These are phyloP conservation scores for Perccottus glenii DNA, from an alignment of 2,113 vertebrate species.

Conservation along the genomic window DNA sequence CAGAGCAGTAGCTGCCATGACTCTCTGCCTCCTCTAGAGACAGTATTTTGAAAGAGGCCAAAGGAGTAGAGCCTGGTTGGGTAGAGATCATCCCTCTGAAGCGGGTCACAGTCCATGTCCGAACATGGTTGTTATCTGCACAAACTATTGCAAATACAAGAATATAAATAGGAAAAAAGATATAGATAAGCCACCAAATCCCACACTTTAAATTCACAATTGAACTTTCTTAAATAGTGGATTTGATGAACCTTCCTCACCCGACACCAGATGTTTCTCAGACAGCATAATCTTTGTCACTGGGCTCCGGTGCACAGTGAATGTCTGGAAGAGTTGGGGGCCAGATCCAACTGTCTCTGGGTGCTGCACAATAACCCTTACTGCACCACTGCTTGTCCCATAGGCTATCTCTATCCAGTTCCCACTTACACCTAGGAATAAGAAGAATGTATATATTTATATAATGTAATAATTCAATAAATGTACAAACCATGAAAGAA, in stretches of 20 bases:
- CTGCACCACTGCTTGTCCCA: conserved; percentile 94
- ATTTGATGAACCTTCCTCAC: conserved; percentile 67
- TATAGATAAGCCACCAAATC: background rate
- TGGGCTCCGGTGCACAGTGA: conserved; percentile 95
- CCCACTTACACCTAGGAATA: conserved; percentile 89
- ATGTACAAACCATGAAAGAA: too few species aligned
- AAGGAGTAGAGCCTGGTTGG: conserved; percentile 94
- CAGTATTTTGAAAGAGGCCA: conserved; percentile 96
- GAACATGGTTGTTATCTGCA: conserved; percentile 96
- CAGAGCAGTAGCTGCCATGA: conserved; percentile 93
- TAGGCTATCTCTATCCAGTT: conserved; percentile 99
- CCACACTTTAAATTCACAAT: background rate
- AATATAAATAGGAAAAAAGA: background rate
- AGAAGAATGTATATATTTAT: too few species aligned
- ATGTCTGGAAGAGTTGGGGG: conserved; percentile 97
- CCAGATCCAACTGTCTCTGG: conserved; percentile 96
- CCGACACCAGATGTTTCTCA: conserved; percentile 96
- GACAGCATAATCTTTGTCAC: conserved; percentile 98
- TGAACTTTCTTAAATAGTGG: background rate
- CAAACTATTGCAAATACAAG: conserved; percentile 80
- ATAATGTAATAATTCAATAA: too few species aligned
- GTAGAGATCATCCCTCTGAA: conserved; percentile 99
- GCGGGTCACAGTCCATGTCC: conserved; percentile 95
- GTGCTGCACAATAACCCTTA: conserved; percentile 95
- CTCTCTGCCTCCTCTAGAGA: conserved; percentile 95